A percentile compares a stretch with the other conserved stretches of the same genome.
These are phyloP conservation scores for Argynnis bischoffii DNA, from an alignment of 2,888 invertebrate species.

Conservation along the genomic window DNA sequence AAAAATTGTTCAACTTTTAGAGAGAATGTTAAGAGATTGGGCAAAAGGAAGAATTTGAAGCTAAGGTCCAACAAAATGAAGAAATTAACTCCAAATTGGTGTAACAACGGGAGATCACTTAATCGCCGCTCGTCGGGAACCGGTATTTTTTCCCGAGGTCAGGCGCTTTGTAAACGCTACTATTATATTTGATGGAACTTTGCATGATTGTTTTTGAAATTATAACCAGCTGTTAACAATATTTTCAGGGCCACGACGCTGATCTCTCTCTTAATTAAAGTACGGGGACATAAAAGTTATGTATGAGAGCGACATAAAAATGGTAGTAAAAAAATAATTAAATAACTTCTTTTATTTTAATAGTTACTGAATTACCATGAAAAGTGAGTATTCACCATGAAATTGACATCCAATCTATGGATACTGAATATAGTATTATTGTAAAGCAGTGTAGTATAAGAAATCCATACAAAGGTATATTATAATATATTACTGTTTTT, in stretches of 20 bases:
- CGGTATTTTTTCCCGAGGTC: slow-evolving; percentile 60
- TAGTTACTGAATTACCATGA: too few species aligned
- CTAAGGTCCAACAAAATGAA: slow-evolving; percentile 69
- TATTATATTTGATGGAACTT: slow-evolving; percentile 53
- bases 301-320: too few species aligned
- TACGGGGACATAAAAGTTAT: neutral
- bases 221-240: slow-evolving; percentile 6
- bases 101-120: slow-evolving; percentile 73
- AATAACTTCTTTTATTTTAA: too few species aligned
- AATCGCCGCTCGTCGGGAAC: slow-evolving; percentile 62
- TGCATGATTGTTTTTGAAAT: slow-evolving; percentile 36
- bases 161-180: slow-evolving; percentile 54
- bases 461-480: too few species aligned
- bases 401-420: too few species aligned
- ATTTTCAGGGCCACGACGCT: neutral
- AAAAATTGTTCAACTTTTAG: slow-evolving; percentile 67
- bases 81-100: slow-evolving; percentile 76
- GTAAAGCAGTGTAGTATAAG: too few species aligned
- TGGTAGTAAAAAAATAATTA: too few species aligned
- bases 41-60: slow-evolving; percentile 49
- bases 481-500: too few species aligned
- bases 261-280: slow-evolving; percentile 10
- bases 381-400: too few species aligned
- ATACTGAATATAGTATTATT: too few species aligned
- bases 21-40: slow-evolving; percentile 42